These are phyloP conservation scores for Merodon equestris DNA, from an alignment of 2,888 invertebrate species.

Conservation along the genomic window DNA sequence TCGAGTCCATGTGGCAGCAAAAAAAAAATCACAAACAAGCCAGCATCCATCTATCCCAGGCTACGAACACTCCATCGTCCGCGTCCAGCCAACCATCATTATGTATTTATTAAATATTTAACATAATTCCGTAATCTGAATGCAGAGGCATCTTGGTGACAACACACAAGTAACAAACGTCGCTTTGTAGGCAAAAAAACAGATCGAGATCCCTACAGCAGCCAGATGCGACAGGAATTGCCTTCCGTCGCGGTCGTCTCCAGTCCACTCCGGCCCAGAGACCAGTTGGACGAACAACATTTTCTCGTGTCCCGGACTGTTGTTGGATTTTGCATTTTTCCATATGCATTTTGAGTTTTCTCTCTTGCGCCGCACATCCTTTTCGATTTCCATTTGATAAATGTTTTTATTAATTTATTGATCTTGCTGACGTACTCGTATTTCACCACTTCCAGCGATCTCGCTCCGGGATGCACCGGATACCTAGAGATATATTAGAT, in stretches of 20 bases:
- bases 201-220: not conserved
- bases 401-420: slow-evolving; percentile 69
- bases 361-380: slow-evolving; percentile 25
- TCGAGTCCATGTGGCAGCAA: slow-evolving; percentile 13
- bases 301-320: slow-evolving; percentile 60
- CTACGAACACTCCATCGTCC: not conserved
- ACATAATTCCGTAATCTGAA: slow-evolving; percentile 78
- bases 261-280: not conserved
- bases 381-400: slow-evolving; percentile 66
- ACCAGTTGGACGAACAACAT: slow-evolving; percentile 64
- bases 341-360: slow-evolving; percentile 58
- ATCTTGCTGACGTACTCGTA: slow-evolving; percentile 45
- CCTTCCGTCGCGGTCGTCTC: not conserved
- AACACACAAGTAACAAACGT: not conserved
- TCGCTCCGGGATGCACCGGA: slow-evolving; percentile 35
- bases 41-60: slow-evolving; percentile 55
- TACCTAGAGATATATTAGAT: slow-evolving; percentile 63
- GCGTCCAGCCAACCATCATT: slow-evolving; percentile 61
- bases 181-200: slow-evolving; percentile 22
- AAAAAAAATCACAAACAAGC: slow-evolving; percentile 28
- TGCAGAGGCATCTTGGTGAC: slow-evolving; percentile 71
- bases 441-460: slow-evolving; percentile 31
- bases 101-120: slow-evolving; percentile 77
- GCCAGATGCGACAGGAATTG: slow-evolving; percentile 4
- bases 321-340: slow-evolving; percentile 67